A percentile compares a stretch with the other conserved stretches of the same genome.
phyloP scores from a whole-genome alignment of 2,113 vertebrate genomes.

The Naja naja region DNA sequence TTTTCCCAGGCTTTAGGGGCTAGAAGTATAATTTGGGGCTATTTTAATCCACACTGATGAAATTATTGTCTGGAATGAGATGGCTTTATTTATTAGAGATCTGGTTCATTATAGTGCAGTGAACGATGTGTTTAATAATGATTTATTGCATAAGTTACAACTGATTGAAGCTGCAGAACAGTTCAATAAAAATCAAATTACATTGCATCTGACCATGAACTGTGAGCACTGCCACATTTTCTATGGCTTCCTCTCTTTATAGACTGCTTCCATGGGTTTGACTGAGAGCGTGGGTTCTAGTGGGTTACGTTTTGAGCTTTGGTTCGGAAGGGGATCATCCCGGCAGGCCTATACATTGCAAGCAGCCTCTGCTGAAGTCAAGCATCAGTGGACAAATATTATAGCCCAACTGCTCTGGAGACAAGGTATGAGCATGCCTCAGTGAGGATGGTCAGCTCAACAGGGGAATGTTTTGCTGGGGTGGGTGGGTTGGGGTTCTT shows the following conservation, averaged over 20 bases:
- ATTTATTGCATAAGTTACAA: not conserved
- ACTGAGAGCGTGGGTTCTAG: constrained; percentile 87
- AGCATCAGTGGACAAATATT: constrained; percentile 80
- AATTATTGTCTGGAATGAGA: not conserved
- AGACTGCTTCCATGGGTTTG: constrained; percentile 88
- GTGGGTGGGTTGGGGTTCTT: not conserved
- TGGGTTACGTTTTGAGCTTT: constrained; percentile 83
- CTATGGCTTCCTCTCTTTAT: not conserved
- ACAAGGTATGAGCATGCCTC: constrained; percentile 51
- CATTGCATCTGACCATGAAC: no score
- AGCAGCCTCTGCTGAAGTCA: constrained; percentile 68
- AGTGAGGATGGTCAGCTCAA: not conserved
- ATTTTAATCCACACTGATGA: not conserved
- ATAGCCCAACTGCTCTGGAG: constrained; percentile 87
- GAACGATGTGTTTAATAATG: not conserved
- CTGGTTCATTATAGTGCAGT: not conserved
- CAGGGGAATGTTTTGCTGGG: not conserved
- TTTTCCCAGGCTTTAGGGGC: not conserved
- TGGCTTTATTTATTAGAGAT: not conserved
- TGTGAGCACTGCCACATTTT: not conserved
- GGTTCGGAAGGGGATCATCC: constrained; percentile 80
- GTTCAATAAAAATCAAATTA: not conserved
- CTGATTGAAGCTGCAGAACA: not conserved
- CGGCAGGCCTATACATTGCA: constrained; percentile 83
- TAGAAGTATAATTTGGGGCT: not conserved